phyloP scores from a whole-genome alignment of 2,797 vertebrate species.

The Acipenser transmontanus region DNA sequence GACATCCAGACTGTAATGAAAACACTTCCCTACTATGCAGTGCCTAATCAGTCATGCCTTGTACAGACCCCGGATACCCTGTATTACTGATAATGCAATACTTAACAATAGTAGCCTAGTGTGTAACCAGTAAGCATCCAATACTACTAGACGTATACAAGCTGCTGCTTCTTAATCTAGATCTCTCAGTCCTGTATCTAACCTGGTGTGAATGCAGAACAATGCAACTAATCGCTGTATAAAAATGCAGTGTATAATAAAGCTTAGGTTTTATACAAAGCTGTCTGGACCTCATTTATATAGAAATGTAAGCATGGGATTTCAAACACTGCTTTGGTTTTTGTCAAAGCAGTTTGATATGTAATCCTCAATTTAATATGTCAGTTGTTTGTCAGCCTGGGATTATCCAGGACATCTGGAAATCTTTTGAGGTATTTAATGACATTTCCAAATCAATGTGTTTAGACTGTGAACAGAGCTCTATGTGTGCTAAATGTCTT shows the following conservation, averaged over 20 bases:
- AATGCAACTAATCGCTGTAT: conserved; percentile 51
- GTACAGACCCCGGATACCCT: conserved; percentile 24
- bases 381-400: too few relatives aligned
- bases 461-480: too few relatives aligned
- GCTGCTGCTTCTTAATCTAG: conserved; percentile 38
- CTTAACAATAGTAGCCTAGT: conserved; percentile 35
- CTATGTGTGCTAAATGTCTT: too few relatives aligned
- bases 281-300: neutral
- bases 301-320: too few relatives aligned
- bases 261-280: conserved; percentile 41
- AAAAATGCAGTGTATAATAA: conserved; percentile 47
- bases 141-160: conserved; percentile 46
- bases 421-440: too few relatives aligned
- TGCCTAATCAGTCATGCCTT: conserved; percentile 24
- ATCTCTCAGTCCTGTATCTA: conserved; percentile 39
- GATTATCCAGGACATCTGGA: too few relatives aligned
- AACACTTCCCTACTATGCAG: conserved; percentile 14
- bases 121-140: conserved; percentile 16
- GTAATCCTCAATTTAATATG: too few relatives aligned
- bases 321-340: too few relatives aligned
- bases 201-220: conserved; percentile 46
- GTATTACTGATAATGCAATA: conserved; percentile 26
- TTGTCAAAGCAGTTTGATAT: too few relatives aligned
- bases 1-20: too few relatives aligned
- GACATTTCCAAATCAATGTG: too few relatives aligned